Conservation (phyloP, 2,113 vertebrate genomes). For the Scytalopus superciliaris region DNA sequence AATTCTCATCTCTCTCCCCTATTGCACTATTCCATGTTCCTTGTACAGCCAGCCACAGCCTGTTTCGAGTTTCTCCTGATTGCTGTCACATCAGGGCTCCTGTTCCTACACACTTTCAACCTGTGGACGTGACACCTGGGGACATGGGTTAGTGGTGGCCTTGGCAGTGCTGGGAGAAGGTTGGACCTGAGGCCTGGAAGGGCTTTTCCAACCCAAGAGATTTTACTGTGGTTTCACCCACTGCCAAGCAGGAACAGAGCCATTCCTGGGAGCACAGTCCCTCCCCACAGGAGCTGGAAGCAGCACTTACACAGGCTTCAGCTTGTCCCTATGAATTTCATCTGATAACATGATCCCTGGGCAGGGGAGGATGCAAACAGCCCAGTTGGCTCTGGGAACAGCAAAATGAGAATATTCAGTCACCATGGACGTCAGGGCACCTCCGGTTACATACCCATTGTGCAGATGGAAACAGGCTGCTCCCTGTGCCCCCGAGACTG, state of each 20-base stretch:
- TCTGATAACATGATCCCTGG: not conserved
- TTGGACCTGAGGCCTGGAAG: accelerated
- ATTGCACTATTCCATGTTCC: not conserved
- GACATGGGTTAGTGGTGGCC: not conserved
- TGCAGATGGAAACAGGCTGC: not conserved
- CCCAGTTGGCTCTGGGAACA: not conserved
- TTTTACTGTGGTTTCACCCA: not conserved
- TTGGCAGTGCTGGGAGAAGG: not conserved
- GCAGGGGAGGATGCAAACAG: not conserved
- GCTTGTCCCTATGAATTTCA: not conserved
- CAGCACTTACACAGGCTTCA: not conserved
- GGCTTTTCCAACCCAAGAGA: not conserved
- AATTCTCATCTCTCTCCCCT: not conserved
- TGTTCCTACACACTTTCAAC: accelerated
- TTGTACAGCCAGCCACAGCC: not conserved
- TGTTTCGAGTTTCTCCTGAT: not conserved
- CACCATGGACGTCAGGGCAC: not conserved
- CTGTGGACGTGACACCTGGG: accelerated
- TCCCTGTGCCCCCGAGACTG: not conserved
- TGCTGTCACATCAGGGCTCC: not conserved
- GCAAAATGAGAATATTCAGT: not conserved
- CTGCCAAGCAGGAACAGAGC: not conserved
- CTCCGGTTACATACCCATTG: not conserved
- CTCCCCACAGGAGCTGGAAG: not conserved
- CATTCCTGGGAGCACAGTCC: not conserved